These are phyloP conservation scores for Urophycis tenuis DNA, from an alignment of 2,797 vertebrate genomes.

Conservation along the genomic window DNA sequence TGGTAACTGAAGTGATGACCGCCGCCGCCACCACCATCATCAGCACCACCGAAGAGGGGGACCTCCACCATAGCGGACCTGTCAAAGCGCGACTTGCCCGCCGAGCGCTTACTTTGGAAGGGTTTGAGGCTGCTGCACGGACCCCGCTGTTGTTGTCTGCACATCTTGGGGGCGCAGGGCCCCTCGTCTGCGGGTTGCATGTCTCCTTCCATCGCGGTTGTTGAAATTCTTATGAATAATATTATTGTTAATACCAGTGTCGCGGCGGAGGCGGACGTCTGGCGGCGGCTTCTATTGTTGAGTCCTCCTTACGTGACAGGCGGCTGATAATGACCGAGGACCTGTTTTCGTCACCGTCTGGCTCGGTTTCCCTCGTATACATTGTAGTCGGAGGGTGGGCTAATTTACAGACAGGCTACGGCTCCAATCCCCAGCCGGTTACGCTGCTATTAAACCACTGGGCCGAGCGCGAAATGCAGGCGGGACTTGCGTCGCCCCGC, in stretches of 20 bases:
- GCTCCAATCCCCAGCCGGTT: constrained; percentile 85
- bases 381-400: constrained; percentile 63
- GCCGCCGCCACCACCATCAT: constrained; percentile 50
- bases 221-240: background rate
- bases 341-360: constrained; percentile 60
- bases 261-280: constrained; percentile 44
- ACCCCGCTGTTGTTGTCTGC: constrained; percentile 81
- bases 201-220: constrained; percentile 80
- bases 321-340: constrained; percentile 43
- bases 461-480: constrained; percentile 44
- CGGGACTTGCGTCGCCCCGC: constrained; percentile 59
- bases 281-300: constrained; percentile 33
- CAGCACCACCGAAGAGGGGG: constrained; percentile 77
- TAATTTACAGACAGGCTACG: constrained; percentile 83
- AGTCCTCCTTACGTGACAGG: constrained; percentile 57
- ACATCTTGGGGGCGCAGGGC: constrained; percentile 82
- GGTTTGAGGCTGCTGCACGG: constrained; percentile 84
- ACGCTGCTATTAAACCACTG: constrained; percentile 21
- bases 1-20: constrained; percentile 69
- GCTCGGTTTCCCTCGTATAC: constrained; percentile 56
- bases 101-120: constrained; percentile 79
- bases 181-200: constrained; percentile 85
- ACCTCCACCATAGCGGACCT: constrained; percentile 84
- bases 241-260: constrained; percentile 23
- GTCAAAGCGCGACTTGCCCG: constrained; percentile 80